Evolutionary conservation across 2,888 invertebrate genomes (phyloP).

Genomic region (Agrypnus murinus): DNA sequence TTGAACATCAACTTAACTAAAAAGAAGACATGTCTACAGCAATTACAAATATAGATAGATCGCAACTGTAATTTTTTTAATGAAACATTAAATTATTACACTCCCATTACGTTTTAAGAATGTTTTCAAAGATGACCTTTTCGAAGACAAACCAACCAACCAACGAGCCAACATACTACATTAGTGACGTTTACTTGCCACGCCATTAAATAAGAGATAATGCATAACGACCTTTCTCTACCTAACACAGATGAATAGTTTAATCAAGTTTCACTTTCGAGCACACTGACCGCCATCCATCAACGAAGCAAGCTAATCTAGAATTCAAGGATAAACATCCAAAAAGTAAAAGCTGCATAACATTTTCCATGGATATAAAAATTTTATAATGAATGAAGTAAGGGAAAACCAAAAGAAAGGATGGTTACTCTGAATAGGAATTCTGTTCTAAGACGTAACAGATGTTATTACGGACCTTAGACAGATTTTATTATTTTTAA

Average conservation of each 20-base stretch:
- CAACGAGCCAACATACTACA: constrained; percentile 4
- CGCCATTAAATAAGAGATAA: constrained; percentile 37
- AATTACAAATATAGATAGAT: no score
- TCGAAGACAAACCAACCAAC: constrained; percentile 4
- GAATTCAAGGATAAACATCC: constrained; percentile 33
- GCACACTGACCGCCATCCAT: constrained; percentile 36
- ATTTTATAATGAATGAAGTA: background rate
- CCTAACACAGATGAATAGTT: constrained; percentile 43
- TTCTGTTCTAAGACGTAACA: no score
- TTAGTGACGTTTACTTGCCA: constrained; percentile 26
- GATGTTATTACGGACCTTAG: no score
- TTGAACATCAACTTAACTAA: no score
- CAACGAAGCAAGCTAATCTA: constrained; percentile 29
- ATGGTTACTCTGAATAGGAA: no score
- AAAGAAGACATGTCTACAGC: no score
- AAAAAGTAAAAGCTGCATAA: constrained; percentile 28
- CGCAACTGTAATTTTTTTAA: no score
- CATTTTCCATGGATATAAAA: constrained; percentile 9
- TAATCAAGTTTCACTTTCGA: constrained; percentile 54
- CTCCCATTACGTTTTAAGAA: background rate
- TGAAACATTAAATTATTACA: no score
- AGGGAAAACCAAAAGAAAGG: no score
- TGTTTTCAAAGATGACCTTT: constrained; percentile 24
- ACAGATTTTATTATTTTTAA: no score
- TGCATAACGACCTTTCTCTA: constrained; percentile 43